Base-by-base conservation (phyloP, 92 coral and sea anemone genomes). In the Scolanthus callimorphus region DNA sequence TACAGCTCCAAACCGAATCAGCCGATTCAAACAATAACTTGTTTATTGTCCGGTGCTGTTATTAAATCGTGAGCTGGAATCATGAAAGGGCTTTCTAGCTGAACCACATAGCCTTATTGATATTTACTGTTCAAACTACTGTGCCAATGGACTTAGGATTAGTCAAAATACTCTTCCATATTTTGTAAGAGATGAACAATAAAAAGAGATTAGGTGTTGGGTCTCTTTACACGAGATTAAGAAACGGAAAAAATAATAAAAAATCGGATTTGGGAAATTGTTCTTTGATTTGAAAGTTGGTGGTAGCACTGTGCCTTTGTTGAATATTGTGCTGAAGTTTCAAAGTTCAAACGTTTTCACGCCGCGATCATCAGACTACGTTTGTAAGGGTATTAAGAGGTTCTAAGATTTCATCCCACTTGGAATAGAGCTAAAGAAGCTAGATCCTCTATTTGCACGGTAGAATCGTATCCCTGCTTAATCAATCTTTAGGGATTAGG, bases 231-330 rank as follows among this genome's bases (percentile, higher is more conserved):
- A 54, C 63, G 75, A 68, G 75, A 68, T 68, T 68, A 68, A 43
- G 57, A 68, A 68, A 68, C 75, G 75, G 75, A 68, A 68, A 68
- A 68, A 68, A 68, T 68, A 68, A 68, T 68, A 64, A 68, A 68
- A 47, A 68, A 68, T 20, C 75, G 75, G 75, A 68, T 68, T 68
- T 68, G 65, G 52, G 15, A 46, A 46, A 46, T 46, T 46, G 52
- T 10, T 46, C 23, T 46, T 46, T 46, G 52, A 46, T 46, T 46
- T 46, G 17, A 20, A 21, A 46, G 52, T 20, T 46, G 45, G n/a
- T n/a, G 60, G 70, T n/a, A 23, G 58, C 58, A 48, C 37, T 2
- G 30, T 30, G 27, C 70, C 27, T 28, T 51, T 63, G 59, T 49
- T 50, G 47, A 63, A 49, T n/a, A n/a, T n/a, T n/a, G n/a, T n/a